phyloP scores from a whole-genome alignment of 2,888 invertebrate species.

The Apodemia mormo region DNA sequence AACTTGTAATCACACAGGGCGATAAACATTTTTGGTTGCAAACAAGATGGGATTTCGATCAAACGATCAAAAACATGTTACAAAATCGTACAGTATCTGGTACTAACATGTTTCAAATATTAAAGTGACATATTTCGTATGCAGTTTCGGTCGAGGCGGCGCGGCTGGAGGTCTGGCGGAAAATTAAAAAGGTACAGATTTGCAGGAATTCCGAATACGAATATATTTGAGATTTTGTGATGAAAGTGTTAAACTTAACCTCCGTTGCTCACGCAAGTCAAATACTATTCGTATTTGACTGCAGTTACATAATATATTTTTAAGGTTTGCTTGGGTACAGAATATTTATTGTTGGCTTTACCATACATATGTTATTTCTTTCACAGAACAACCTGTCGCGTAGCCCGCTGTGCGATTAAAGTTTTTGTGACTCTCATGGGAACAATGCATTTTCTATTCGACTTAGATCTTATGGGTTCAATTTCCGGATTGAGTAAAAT shows the following conservation, averaged over 20 bases:
- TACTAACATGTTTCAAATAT: slow-evolving; percentile 6
- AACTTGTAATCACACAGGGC: no score
- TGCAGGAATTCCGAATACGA: slow-evolving; percentile 1
- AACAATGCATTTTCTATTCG: no score
- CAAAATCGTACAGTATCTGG: slow-evolving; percentile 9
- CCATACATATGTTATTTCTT: no score
- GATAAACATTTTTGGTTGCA: background rate
- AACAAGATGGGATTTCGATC: background rate
- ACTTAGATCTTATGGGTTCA: no score
- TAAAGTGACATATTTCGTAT: slow-evolving; percentile 10
- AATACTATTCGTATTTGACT: background rate
- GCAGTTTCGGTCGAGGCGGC: slow-evolving; percentile 22
- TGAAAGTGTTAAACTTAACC: background rate
- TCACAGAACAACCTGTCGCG: no score
- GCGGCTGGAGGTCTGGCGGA: slow-evolving; percentile 32
- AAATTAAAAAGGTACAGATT: slow-evolving; percentile 38
- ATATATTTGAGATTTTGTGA: slow-evolving; percentile 7
- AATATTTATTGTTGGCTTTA: no score
- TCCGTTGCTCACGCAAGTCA: background rate
- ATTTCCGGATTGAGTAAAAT: no score
- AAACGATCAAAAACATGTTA: background rate
- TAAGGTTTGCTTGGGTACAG: no score
- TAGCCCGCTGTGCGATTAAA: no score
- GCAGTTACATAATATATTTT: no score
- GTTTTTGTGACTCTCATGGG: no score